phyloP scores from a whole-genome alignment of 2,113 vertebrate genomes.

The Alethe diademata region DNA sequence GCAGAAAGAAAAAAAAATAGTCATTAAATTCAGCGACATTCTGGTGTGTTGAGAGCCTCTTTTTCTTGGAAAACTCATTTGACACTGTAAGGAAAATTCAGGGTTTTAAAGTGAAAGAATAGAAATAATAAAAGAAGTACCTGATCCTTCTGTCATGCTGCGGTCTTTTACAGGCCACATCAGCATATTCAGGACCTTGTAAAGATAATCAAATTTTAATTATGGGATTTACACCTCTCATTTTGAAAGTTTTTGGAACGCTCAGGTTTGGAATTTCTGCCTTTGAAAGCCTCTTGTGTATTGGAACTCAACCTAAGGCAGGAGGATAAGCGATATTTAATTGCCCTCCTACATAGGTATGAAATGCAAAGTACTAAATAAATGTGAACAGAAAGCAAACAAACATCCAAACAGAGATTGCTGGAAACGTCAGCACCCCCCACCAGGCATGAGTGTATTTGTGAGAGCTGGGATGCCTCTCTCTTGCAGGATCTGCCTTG shows the following conservation, averaged over 20 bases:
- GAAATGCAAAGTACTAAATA: background rate
- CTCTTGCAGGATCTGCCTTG: background rate
- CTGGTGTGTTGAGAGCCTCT: background rate
- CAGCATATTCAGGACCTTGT: background rate
- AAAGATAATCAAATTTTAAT: background rate
- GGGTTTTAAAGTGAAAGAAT: background rate
- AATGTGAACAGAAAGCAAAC: background rate
- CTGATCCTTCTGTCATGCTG: background rate
- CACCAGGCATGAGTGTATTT: background rate
- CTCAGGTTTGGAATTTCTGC: background rate
- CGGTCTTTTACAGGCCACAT: background rate
- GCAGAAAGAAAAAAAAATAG: background rate
- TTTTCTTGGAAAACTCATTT: conserved; percentile 44
- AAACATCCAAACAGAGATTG: background rate
- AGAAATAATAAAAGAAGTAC: background rate
- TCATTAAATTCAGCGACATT: conserved; percentile 33
- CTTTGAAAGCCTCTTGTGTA: background rate
- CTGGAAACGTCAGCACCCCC: background rate
- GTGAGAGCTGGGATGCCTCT: background rate
- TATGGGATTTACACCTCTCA: background rate
- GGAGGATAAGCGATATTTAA: background rate
- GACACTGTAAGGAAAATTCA: background rate
- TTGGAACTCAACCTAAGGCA: background rate
- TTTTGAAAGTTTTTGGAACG: background rate
- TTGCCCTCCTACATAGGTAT: background rate